Evolutionary conservation across 2,888 invertebrate genomes (phyloP), one percentile per base, ranked within the genome.

Genomic region (Patella ulyssiponensis): DNA sequence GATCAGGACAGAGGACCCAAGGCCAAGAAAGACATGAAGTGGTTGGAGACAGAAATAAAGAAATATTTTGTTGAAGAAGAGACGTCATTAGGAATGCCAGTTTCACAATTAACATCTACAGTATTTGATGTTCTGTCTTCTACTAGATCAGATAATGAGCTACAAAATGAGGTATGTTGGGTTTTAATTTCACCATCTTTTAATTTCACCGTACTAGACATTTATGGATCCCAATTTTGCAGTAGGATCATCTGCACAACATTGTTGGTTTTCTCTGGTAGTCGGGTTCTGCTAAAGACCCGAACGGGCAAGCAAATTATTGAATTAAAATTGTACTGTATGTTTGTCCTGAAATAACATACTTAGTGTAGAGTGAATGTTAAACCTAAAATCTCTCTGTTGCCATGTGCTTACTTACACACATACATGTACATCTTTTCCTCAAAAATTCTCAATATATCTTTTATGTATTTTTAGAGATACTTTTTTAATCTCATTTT

Each of bases 71-170:
- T 79, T 12, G 77, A 73, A 51, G 85, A 82, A 20, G 83, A 85
- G 11, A 84, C 82, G 7, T 84, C 82, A 14, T 73, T 88, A 12
- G 88, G 87, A 17, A 79, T 90, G 83, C 85, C 86, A 23, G 72
- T 86, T 7, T 85, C 84, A 20, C 90, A 89, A 74, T 81, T 91
- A 69, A 84, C 87, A n/a, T 80, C 87, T 5, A 88, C 88, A 33
- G 83, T 91, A 54, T 91, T 89, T 86, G 90, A 90, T 80, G 85
- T 90, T 27, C 83, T 91, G 53, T 85, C 85, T 33, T 89, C 90
- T 1, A 76, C 85, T 20, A 87, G 86, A 70, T 82, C 88, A 1
- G 88, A 91, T 78, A 86, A 88, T 44, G 89, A 88, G 72, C 83
- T 91, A 23, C 91, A 91, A 79, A 90, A 90, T 86, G 90, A 91